These are phyloP conservation scores for Labrus mixtus DNA, from an alignment of 2,113 vertebrate genomes.

Conservation along the genomic window DNA sequence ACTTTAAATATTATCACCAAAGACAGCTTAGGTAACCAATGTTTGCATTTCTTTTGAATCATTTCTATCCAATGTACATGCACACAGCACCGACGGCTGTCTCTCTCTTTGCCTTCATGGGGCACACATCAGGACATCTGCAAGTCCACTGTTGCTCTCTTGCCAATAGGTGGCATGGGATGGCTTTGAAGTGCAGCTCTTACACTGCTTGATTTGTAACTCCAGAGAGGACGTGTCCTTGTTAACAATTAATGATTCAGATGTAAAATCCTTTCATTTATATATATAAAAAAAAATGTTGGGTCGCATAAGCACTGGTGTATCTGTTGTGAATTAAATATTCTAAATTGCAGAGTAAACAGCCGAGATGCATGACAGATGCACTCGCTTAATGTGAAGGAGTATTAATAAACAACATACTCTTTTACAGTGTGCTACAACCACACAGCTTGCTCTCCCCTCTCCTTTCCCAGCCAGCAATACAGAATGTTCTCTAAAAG, in stretches of 20 bases:
- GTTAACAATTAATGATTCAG: background rate
- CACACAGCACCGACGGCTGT: background rate
- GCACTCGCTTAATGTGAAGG: background rate
- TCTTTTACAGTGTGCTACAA: background rate
- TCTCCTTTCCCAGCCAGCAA: slow-evolving; percentile 24
- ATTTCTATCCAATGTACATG: background rate
- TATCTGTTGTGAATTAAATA: background rate
- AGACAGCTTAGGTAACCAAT: no score
- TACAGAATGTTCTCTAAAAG: slow-evolving; percentile 54
- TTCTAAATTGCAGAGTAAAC: slow-evolving; percentile 1
- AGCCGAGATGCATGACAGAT: background rate
- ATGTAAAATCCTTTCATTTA: background rate
- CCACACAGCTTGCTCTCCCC: background rate
- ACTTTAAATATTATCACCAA: no score
- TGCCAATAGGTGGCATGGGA: slow-evolving; percentile 8
- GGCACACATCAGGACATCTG: background rate
- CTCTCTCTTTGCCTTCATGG: background rate
- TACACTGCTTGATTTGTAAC: background rate
- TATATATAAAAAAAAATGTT: background rate
- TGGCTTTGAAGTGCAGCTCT: background rate
- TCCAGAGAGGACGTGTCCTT: background rate
- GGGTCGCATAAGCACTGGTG: background rate
- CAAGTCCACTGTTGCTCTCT: background rate
- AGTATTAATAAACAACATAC: slow-evolving; percentile 9
- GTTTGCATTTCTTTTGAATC: no score